Evolutionary conservation across 2,797 vertebrate species (phyloP).

Genomic region (Cuniculus paca): DNA sequence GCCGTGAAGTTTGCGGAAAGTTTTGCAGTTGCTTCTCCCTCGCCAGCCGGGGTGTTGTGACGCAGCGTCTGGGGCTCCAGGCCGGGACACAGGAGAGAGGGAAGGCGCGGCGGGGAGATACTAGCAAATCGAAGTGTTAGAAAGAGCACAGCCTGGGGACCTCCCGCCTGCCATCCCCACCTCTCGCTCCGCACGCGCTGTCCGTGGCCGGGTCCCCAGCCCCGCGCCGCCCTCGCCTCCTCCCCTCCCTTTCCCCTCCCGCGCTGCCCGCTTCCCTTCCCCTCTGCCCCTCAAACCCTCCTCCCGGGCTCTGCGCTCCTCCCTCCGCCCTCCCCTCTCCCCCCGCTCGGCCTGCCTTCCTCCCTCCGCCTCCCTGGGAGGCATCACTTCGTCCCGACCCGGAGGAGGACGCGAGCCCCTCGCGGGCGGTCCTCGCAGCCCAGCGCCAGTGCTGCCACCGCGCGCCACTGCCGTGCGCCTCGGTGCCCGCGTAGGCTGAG

Average conservation of each 20-base stretch:
- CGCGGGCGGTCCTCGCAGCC: constrained; percentile 45
- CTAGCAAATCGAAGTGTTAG: neutral
- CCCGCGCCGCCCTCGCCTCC: constrained; percentile 11
- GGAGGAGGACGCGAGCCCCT: constrained; percentile 75
- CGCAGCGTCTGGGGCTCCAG: constrained; percentile 82
- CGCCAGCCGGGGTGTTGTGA: constrained; percentile 76
- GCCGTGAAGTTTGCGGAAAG: constrained; percentile 78
- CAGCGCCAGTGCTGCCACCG: neutral
- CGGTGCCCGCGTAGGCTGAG: neutral
- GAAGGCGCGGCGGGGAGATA: constrained; percentile 28
- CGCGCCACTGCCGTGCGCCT: constrained; percentile 15
- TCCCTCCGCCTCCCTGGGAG: constrained; percentile 74
- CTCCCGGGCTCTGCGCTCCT: constrained; percentile 72
- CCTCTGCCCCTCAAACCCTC: constrained; percentile 78
- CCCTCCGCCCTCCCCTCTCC: constrained; percentile 76
- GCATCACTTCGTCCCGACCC: constrained; percentile 77
- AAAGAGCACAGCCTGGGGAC: neutral
- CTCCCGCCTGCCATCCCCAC: neutral
- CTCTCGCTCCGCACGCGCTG: neutral
- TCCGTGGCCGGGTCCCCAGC: neutral
- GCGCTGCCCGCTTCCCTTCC: constrained; percentile 76
- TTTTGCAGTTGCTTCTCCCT: constrained; percentile 76
- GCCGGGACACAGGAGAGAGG: constrained; percentile 27
- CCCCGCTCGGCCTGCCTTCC: constrained; percentile 65
- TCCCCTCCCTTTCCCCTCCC: constrained; percentile 52